Base-by-base conservation (phyloP, 2,113 vertebrate species). In the Psittacara wagleri region DNA sequence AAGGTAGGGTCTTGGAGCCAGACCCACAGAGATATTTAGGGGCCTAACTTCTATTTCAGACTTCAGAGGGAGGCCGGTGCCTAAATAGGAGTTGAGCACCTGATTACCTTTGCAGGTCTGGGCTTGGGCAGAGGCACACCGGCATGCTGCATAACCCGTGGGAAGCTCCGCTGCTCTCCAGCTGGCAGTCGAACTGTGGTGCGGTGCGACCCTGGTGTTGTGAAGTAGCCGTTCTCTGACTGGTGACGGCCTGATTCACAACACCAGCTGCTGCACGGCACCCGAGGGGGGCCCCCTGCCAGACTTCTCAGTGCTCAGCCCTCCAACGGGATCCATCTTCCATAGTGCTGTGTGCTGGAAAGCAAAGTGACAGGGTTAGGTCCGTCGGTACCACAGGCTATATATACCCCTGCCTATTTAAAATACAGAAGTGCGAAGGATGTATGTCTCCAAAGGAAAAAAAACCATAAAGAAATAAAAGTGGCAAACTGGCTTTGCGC, bases 171-270 rank as follows among this genome's bases (percentile, higher is more conserved):
- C 74, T 96, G 46, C 41, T 83, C 72, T 54, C n/a, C 3, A 5
- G 37, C 28, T 0, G 31, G n/a, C 3, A 0, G 98, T 74, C 8
- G 99, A 89, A 83, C 82, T 27, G 97, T 95, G 98, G 98, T 97
- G 92, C 29, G 78, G 98, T 98, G 98, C 90, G 95, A 98, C 99
- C 99, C 99, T 99, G 99, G 99, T 99, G 99, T 99, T 99, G 98
- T 99, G 99, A 99, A 99, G 98, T 99, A 99, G 99, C 99, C 99
- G 99, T 98, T 98, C 97, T 98, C 97, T 94, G 87, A 98, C 96
- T 94, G 98, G 98, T 94, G 97, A 97, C 99, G 99, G 99, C 99
- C 99, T 99, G 99, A 99, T 99, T 99, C 99, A 99, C 99, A 99
- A 99, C 99, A 99, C 99, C 99, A 99, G 99, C 99, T 99, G 99